These are phyloP conservation scores for Pocillopora grandis DNA, from an alignment of 92 coral and sea anemone genomes.

Conservation along the genomic window DNA sequence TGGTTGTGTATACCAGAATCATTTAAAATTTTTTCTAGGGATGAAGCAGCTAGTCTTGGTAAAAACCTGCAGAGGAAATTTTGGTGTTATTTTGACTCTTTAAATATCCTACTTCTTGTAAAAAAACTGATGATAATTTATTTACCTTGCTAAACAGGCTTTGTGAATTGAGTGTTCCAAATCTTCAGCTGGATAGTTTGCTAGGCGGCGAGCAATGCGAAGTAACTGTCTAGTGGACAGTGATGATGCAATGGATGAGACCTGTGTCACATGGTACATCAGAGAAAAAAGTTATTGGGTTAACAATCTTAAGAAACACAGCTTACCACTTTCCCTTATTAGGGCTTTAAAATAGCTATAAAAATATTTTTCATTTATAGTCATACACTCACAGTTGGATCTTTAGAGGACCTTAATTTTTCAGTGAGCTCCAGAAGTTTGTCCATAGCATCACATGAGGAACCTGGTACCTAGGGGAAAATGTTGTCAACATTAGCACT, in stretches of 20 bases:
- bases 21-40: conserved; percentile 71
- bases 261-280: conserved; percentile 38
- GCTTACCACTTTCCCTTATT: background rate
- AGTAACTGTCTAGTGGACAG: conserved; percentile 91
- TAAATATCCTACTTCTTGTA: background rate
- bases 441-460: conserved; percentile 73
- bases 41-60: conserved; percentile 82
- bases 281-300: background rate
- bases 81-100: background rate
- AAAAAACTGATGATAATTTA: background rate
- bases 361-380: too few species aligned
- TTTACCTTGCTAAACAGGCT: conserved; percentile 89
- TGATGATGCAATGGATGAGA: conserved; percentile 90
- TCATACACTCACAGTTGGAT: conserved; percentile 72
- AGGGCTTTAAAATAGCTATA: too few species aligned
- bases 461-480: conserved; percentile 71
- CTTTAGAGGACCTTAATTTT: conserved; percentile 72
- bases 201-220: conserved; percentile 88
- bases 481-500: too few species aligned
- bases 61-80: conserved; percentile 65
- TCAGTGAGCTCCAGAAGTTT: conserved; percentile 77
- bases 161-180: conserved; percentile 82
- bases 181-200: conserved; percentile 79
- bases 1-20: conserved; percentile 63
- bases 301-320: background rate